phyloP scores from a whole-genome alignment of 1,140 invertebrate species.

The Patella vulgata region DNA sequence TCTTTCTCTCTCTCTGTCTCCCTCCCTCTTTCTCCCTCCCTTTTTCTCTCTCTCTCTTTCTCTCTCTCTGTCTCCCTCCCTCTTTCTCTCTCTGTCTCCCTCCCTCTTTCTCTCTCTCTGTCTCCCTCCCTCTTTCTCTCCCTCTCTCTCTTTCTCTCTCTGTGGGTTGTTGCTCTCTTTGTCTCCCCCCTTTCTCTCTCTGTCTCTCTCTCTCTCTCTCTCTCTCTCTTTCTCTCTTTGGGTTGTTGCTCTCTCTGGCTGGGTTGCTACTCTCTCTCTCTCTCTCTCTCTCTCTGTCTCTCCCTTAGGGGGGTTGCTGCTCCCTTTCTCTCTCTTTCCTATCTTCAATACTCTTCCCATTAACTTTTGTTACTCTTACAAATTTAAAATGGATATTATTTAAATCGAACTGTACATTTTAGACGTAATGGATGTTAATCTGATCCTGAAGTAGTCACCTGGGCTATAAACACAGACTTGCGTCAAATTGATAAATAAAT shows the following conservation, averaged over 20 bases:
- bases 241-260: background rate
- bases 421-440: no score
- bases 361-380: background rate
- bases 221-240: conserved; percentile 1
- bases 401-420: no score
- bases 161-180: no score
- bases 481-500: no score
- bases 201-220: background rate
- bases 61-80: no score
- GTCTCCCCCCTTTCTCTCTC: background rate
- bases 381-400: no score
- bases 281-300: conserved; percentile 6
- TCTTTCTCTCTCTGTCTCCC: no score
- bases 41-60: background rate
- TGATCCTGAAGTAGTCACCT: no score
- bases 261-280: conserved; percentile 2
- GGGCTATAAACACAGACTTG: background rate
- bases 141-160: no score
- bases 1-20: background rate
- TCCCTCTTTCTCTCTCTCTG: no score
- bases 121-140: no score
- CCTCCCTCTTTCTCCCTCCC: background rate
- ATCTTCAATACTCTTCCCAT: background rate
- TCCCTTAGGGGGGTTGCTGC: background rate
- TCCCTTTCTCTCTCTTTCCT: conserved; percentile 13